phyloP scores from a whole-genome alignment of 2,113 vertebrate genomes.

The Alouatta palliata region DNA sequence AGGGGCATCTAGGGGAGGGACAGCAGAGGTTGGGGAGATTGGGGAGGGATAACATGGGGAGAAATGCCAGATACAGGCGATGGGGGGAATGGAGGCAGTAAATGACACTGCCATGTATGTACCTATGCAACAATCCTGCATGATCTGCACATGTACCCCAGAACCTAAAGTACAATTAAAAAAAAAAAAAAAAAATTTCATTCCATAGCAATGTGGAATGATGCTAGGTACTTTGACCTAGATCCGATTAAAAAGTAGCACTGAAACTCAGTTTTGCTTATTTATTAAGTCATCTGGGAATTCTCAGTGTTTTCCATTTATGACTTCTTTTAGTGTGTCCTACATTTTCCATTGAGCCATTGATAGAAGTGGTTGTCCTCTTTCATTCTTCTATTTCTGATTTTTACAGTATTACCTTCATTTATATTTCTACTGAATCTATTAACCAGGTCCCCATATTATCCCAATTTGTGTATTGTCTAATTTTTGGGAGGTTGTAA shows the following conservation, averaged over 20 bases:
- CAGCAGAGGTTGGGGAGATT: no score
- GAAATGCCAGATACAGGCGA: no score
- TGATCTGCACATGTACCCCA: no score
- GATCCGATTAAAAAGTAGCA: not conserved
- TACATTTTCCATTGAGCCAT: not conserved
- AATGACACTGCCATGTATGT: no score
- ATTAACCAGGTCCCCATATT: not conserved
- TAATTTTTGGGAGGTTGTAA: not conserved
- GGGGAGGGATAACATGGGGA: no score
- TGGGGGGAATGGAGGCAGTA: no score
- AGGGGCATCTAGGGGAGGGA: no score
- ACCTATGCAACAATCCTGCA: no score
- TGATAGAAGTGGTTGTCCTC: not conserved
- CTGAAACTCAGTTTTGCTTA: not conserved
- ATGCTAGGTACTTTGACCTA: not conserved
- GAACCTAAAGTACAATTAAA: no score
- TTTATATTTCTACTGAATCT: not conserved
- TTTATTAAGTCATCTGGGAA: not conserved
- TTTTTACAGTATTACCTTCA: not conserved
- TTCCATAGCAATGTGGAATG: not conserved
- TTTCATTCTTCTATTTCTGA: not conserved
- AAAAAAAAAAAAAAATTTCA: no score
- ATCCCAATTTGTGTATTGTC: not conserved
- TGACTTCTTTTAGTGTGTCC: not conserved
- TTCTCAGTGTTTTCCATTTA: not conserved